Conservation (phyloP, 2,797 vertebrate species). For the Pseudochromis fuscus region DNA sequence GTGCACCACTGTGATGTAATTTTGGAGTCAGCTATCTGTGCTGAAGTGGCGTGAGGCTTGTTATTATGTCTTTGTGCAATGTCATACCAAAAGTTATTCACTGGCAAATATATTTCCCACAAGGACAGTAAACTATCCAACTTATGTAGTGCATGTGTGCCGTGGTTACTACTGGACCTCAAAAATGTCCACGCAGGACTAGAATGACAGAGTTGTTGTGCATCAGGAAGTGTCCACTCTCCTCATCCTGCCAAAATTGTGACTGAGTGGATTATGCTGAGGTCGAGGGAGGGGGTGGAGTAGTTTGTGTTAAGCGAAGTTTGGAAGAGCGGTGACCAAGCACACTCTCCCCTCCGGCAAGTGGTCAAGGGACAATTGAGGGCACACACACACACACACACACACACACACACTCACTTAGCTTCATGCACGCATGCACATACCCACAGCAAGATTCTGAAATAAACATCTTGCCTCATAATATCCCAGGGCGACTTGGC, state of each 20-base stretch:
- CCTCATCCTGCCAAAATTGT: constrained; percentile 37
- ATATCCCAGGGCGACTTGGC: constrained; percentile 69
- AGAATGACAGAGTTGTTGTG: constrained; percentile 53
- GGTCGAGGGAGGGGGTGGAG: constrained; percentile 87
- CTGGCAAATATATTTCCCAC: constrained; percentile 38
- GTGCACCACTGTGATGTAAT: not conserved
- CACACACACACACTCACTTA: constrained; percentile 30
- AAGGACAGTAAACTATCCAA: constrained; percentile 32
- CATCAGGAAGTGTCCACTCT: constrained; percentile 62
- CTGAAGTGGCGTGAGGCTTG: constrained; percentile 22
- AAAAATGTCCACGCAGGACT: constrained; percentile 31
- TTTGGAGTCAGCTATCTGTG: constrained; percentile 1
- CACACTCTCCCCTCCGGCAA: constrained; percentile 82
- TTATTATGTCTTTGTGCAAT: constrained; percentile 42
- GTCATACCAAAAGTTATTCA: constrained; percentile 31
- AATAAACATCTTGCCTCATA: constrained; percentile 84
- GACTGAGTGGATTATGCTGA: constrained; percentile 74
- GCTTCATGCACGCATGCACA: constrained; percentile 38
- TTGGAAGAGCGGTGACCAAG: constrained; percentile 64
- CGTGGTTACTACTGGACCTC: constrained; percentile 15
- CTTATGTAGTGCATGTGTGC: constrained; percentile 32
- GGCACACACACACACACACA: constrained; percentile 50
- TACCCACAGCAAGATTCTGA: constrained; percentile 64
- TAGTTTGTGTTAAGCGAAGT: constrained; percentile 81
- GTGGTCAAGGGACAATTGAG: constrained; percentile 82